A percentile compares a stretch with the other conserved stretches of the same genome.
Conservation (phyloP, 2,888 invertebrate species). For the Clunio marinus region DNA sequence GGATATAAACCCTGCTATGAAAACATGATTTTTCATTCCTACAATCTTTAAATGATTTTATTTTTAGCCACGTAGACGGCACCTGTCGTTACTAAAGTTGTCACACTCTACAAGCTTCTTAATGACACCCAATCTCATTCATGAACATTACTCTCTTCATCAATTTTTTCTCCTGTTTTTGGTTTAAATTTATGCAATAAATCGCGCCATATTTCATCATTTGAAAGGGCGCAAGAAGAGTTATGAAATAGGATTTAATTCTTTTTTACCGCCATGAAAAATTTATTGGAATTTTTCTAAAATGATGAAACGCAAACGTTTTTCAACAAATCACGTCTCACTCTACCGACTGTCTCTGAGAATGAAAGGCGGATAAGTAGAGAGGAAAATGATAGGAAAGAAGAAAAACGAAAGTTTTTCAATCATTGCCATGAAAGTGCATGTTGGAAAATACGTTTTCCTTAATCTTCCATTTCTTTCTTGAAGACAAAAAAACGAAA, state of each 20-base stretch:
- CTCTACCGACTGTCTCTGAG: neutral
- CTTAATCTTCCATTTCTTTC: neutral
- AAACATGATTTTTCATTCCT: too few relatives aligned
- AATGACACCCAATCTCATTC: neutral
- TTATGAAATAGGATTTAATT: conserved; percentile 16
- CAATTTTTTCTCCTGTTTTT: neutral
- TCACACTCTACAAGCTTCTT: neutral
- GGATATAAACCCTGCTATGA: too few relatives aligned
- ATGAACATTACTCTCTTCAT: too few relatives aligned
- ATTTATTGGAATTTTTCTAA: conserved; percentile 36
- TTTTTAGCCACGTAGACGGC: neutral
- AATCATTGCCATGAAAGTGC: conserved; percentile 34
- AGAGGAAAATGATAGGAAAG: conserved; percentile 14
- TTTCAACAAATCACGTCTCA: conserved; percentile 33
- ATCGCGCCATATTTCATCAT: neutral
- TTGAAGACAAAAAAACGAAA: neutral
- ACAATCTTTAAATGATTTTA: neutral
- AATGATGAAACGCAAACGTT: conserved; percentile 28
- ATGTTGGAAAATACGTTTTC: conserved; percentile 17
- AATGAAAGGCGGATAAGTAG: conserved; percentile 19
- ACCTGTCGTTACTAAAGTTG: neutral
- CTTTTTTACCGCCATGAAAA: conserved; percentile 9
- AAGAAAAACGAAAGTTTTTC: conserved; percentile 27
- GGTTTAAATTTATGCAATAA: conserved; percentile 6
- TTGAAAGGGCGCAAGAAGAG: neutral